Evolutionary conservation across 1,140 invertebrate species (phyloP).

Genomic region (Pogonomyrmex barbatus): DNA sequence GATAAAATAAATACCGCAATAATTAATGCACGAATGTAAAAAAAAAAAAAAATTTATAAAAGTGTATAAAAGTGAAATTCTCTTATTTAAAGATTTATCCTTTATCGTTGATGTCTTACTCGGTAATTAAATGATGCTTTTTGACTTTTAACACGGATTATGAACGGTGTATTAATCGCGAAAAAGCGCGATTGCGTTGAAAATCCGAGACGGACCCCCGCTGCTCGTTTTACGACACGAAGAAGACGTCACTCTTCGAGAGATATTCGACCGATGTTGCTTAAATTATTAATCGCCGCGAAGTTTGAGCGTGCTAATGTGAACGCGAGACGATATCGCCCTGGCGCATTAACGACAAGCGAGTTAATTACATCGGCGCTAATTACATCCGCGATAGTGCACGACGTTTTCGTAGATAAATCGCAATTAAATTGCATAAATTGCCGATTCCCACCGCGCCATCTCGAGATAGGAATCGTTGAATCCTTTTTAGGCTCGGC

Average conservation of each 20-base stretch:
- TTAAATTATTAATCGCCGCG: conserved; percentile 63
- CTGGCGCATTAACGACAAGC: conserved; percentile 54
- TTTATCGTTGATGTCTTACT: conserved; percentile 38
- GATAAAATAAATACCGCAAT: not conserved
- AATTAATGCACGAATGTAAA: not conserved
- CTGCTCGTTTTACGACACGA: conserved; percentile 51
- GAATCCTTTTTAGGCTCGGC: not conserved
- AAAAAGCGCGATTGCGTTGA: conserved; percentile 46
- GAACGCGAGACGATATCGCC: conserved; percentile 37
- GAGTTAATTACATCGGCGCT: conserved; percentile 63
- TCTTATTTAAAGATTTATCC: conserved; percentile 7
- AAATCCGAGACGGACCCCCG: conserved; percentile 47
- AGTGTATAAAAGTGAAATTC: not conserved
- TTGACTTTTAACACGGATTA: conserved; percentile 12
- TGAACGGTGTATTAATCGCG: conserved; percentile 39
- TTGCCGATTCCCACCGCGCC: conserved; percentile 9
- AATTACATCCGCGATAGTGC: conserved; percentile 58
- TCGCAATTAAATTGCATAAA: conserved; percentile 67
- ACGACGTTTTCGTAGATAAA: conserved; percentile 51
- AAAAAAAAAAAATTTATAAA: not conserved
- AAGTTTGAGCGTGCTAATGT: not conserved
- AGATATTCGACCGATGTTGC: conserved; percentile 48
- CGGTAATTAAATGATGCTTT: conserved; percentile 13
- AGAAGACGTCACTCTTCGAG: conserved; percentile 29
- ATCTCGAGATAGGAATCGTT: conserved; percentile 3